phyloP scores from a whole-genome alignment of 2,888 invertebrate genomes.

The Anagyrus pseudococci region DNA sequence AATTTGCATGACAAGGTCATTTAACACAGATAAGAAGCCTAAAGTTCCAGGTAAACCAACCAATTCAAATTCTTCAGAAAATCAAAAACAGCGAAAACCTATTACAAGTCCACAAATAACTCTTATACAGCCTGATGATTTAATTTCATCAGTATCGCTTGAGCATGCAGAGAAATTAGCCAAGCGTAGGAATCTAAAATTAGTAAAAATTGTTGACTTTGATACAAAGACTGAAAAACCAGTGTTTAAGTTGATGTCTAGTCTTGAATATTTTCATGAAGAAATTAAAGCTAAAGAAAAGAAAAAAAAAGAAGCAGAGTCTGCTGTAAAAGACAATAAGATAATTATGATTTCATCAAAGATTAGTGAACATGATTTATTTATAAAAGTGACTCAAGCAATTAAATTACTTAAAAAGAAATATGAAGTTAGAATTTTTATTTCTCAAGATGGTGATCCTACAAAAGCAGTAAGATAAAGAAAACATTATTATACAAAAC shows the following conservation, averaged over 20 bases:
- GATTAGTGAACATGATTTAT: slow-evolving; percentile 57
- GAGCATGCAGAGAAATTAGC: slow-evolving; percentile 76
- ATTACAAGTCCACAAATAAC: slow-evolving; percentile 68
- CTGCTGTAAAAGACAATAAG: slow-evolving; percentile 49
- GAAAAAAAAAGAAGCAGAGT: slow-evolving; percentile 28
- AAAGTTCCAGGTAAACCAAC: too few species aligned
- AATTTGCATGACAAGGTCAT: too few species aligned
- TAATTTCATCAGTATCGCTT: slow-evolving; percentile 68
- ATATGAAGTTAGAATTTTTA: slow-evolving; percentile 50
- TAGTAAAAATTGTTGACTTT: slow-evolving; percentile 73
- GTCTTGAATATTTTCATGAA: slow-evolving; percentile 65
- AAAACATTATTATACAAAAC: too few species aligned
- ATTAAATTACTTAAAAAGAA: slow-evolving; percentile 54
- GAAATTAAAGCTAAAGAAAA: slow-evolving; percentile 56
- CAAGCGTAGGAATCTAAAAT: slow-evolving; percentile 71
- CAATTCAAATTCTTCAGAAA: too few species aligned
- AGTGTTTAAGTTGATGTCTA: slow-evolving; percentile 74
- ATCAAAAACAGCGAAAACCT: too few species aligned
- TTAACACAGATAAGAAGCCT: too few species aligned
- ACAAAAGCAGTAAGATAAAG: slow-evolving; percentile 44
- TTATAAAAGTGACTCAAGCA: slow-evolving; percentile 54
- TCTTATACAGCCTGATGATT: slow-evolving; percentile 67
- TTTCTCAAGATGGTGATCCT: slow-evolving; percentile 45
- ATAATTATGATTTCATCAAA: slow-evolving; percentile 50
- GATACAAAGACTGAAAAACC: slow-evolving; percentile 74